Evolutionary conservation across 1,140 invertebrate species (phyloP).

Genomic region (Pectinophora gossypiella): DNA sequence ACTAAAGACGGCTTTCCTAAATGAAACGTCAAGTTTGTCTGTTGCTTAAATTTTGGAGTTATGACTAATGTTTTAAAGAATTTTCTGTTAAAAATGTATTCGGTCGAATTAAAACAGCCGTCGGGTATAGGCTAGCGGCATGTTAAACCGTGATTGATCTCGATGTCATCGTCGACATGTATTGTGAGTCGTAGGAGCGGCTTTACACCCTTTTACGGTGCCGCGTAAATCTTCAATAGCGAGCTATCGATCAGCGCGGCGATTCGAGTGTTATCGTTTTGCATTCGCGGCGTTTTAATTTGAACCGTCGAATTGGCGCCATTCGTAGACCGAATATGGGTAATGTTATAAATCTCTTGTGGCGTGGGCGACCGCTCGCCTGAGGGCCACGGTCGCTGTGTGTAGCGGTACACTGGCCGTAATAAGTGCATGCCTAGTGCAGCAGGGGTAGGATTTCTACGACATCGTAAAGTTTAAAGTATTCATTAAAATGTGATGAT

Average conservation of each 20-base stretch:
- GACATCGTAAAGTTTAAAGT: too few relatives aligned
- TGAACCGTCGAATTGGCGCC: slow-evolving; percentile 69
- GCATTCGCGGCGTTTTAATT: slow-evolving; percentile 66
- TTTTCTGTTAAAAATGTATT: background rate
- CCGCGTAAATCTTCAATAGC: slow-evolving; percentile 33
- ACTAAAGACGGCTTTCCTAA: background rate
- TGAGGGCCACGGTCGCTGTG: slow-evolving; percentile 23
- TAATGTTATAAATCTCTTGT: slow-evolving; percentile 69
- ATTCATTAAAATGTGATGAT: too few relatives aligned
- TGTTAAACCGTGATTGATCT: slow-evolving; percentile 15
- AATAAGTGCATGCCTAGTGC: background rate
- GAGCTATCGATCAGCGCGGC: background rate
- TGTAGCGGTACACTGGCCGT: slow-evolving; percentile 5
- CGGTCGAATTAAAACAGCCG: too few relatives aligned
- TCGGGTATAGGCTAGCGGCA: background rate
- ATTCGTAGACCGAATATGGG: slow-evolving; percentile 68
- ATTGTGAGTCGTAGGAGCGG: slow-evolving; percentile 20
- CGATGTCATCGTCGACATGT: slow-evolving; percentile 13
- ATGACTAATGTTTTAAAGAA: background rate
- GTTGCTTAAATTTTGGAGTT: too few relatives aligned
- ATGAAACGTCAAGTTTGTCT: background rate
- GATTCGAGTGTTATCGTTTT: slow-evolving; percentile 50
- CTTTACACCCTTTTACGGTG: slow-evolving; percentile 28
- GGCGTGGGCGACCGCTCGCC: slow-evolving; percentile 40
- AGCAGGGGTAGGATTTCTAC: too few relatives aligned